phyloP scores from a whole-genome alignment of 1,140 invertebrate species.

The Himalopsyche phryganea region DNA sequence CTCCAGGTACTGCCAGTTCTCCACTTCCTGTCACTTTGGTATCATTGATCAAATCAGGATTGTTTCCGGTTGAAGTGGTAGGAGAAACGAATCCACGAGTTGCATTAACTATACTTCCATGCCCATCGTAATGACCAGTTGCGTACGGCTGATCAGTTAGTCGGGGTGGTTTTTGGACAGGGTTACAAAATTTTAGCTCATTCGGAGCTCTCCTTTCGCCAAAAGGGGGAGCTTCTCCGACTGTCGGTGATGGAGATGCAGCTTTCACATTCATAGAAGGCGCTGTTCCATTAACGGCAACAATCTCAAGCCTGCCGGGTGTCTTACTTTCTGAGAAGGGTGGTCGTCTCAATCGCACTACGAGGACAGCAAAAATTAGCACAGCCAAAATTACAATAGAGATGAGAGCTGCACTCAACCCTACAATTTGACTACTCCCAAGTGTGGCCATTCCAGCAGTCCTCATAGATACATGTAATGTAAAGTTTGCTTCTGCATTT shows the following conservation, averaged over 20 bases:
- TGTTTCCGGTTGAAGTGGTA: slow-evolving; percentile 67
- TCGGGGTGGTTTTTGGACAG: slow-evolving; percentile 65
- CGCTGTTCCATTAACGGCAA: slow-evolving; percentile 57
- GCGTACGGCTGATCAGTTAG: slow-evolving; percentile 62
- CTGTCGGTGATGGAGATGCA: slow-evolving; percentile 36
- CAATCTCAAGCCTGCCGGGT: slow-evolving; percentile 65
- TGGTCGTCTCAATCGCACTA: slow-evolving; percentile 65
- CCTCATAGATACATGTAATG: slow-evolving; percentile 73
- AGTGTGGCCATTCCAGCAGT: slow-evolving; percentile 74
- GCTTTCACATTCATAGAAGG: slow-evolving; percentile 46
- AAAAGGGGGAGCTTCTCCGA: slow-evolving; percentile 45
- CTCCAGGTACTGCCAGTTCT: slow-evolving; percentile 41
- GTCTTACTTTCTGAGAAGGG: slow-evolving; percentile 73
- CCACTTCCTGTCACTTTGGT: slow-evolving; percentile 59
- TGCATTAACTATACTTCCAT: slow-evolving; percentile 58
- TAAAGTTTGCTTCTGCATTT: slow-evolving; percentile 87
- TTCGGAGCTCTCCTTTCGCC: slow-evolving; percentile 47
- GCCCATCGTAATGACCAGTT: slow-evolving; percentile 59
- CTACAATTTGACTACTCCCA: slow-evolving; percentile 80
- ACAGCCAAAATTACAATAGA: slow-evolving; percentile 74
- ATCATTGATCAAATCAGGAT: slow-evolving; percentile 80
- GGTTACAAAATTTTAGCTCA: slow-evolving; percentile 60
- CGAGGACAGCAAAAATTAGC: slow-evolving; percentile 67
- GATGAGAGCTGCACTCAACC: slow-evolving; percentile 76
- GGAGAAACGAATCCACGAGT: slow-evolving; percentile 64